Evolutionary conservation across 2,113 vertebrate species (phyloP).

Genomic region (Xenopus borealis): DNA sequence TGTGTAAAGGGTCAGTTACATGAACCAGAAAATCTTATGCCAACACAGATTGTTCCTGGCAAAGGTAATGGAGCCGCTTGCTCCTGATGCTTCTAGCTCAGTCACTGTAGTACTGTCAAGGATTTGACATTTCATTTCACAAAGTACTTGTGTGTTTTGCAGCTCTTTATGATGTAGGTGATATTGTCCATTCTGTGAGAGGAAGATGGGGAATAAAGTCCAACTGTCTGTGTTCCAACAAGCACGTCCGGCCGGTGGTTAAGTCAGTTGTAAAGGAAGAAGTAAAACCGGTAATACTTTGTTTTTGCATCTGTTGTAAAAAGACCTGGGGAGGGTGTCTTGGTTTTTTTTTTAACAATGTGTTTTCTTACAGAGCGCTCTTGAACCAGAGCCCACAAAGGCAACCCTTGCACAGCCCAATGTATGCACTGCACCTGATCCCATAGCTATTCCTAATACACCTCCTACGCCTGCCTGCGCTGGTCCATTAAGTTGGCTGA

Average conservation of each 20-base stretch:
- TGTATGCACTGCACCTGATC: slow-evolving; percentile 46
- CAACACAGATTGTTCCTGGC: slow-evolving; percentile 77
- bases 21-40: slow-evolving; percentile 74
- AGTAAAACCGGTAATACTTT: slow-evolving; percentile 62
- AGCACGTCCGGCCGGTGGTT: slow-evolving; percentile 65
- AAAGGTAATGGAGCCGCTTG: slow-evolving; percentile 61
- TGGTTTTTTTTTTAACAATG: background rate
- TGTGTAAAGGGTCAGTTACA: slow-evolving; percentile 73
- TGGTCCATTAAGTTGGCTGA: slow-evolving; percentile 66
- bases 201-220: slow-evolving; percentile 77
- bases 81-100: background rate
- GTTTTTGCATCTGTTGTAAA: background rate
- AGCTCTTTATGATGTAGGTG: slow-evolving; percentile 80
- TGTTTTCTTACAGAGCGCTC: slow-evolving; percentile 55
- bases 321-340: background rate
- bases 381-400: slow-evolving; percentile 51
- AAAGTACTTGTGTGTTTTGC: slow-evolving; percentile 20
- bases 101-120: background rate
- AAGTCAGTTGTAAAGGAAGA: slow-evolving; percentile 71
- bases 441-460: slow-evolving; percentile 52
- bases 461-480: slow-evolving; percentile 51
- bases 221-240: slow-evolving; percentile 73
- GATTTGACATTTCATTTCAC: too few species aligned
- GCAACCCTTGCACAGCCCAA: slow-evolving; percentile 50
- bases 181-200: slow-evolving; percentile 73